Conservation (phyloP, 1,140 invertebrate genomes). For the Macrosteles quadrilineatus region DNA sequence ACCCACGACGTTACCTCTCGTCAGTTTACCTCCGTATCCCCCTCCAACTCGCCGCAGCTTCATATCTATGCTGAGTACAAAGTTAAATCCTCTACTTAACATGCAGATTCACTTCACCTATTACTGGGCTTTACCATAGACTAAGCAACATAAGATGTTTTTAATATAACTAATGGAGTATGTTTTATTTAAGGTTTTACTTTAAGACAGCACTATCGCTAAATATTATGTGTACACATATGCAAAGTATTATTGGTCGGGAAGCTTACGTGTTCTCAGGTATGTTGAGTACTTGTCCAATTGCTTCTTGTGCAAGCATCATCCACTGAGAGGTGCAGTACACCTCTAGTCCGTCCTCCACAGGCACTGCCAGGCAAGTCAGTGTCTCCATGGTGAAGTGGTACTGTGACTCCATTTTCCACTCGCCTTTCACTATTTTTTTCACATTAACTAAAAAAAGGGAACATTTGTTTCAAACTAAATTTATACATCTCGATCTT, state of each 20-base stretch:
- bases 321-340: slow-evolving; percentile 56
- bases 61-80: slow-evolving; percentile 59
- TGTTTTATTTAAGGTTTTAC: no score
- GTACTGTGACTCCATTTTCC: slow-evolving; percentile 57
- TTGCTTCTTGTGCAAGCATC: slow-evolving; percentile 39
- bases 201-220: no score
- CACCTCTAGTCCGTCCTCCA: slow-evolving; percentile 67
- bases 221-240: no score
- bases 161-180: no score
- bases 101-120: no score
- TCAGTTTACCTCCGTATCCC: slow-evolving; percentile 69
- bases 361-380: slow-evolving; percentile 60
- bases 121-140: no score
- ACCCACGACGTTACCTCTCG: slow-evolving; percentile 55
- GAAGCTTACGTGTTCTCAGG: slow-evolving; percentile 46
- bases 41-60: slow-evolving; percentile 68
- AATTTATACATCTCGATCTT: no score
- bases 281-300: slow-evolving; percentile 41
- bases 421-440: slow-evolving; percentile 49
- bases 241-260: no score
- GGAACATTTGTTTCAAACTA: no score
- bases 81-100: no score
- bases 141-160: no score
- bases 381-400: slow-evolving; percentile 71
- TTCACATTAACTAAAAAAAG: background rate